phyloP scores from a whole-genome alignment of 2,113 vertebrate genomes.

The Silurus asotus region DNA sequence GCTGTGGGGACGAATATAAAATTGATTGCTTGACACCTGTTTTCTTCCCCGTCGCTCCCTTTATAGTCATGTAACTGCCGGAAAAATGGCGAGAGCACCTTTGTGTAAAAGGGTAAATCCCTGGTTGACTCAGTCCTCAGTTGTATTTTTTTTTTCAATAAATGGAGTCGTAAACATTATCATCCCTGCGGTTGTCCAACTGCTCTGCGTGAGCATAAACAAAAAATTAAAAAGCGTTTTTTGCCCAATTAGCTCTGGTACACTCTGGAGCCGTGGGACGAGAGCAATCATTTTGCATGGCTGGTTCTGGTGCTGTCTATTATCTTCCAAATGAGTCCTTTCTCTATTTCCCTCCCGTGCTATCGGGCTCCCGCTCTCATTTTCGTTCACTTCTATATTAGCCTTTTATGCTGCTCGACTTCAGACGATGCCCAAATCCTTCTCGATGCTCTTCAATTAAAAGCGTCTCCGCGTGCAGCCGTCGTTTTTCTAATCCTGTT shows the following conservation, averaged over 20 bases:
- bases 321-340: constrained; percentile 32
- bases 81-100: not conserved
- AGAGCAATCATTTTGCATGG: constrained; percentile 29
- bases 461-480: not conserved
- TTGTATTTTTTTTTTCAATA: constrained; percentile 15
- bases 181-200: constrained; percentile 19
- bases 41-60: not conserved
- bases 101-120: not conserved
- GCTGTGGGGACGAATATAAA: not conserved
- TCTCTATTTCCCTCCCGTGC: not conserved
- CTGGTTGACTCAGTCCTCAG: not conserved
- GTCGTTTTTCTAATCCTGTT: constrained; percentile 31
- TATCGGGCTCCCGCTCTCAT: constrained; percentile 1
- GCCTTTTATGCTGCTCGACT: not conserved
- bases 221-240: constrained; percentile 35
- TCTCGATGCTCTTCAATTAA: constrained; percentile 24
- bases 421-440: constrained; percentile 2
- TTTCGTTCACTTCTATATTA: not conserved
- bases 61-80: not conserved
- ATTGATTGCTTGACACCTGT: not conserved
- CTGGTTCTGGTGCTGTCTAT: constrained; percentile 24
- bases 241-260: constrained; percentile 22
- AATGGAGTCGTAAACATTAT: constrained; percentile 25
- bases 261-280: constrained; percentile 7
- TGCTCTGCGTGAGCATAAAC: constrained; percentile 36